Conservation (phyloP, 2,113 vertebrate genomes). For the Lophochroa leadbeateri region DNA sequence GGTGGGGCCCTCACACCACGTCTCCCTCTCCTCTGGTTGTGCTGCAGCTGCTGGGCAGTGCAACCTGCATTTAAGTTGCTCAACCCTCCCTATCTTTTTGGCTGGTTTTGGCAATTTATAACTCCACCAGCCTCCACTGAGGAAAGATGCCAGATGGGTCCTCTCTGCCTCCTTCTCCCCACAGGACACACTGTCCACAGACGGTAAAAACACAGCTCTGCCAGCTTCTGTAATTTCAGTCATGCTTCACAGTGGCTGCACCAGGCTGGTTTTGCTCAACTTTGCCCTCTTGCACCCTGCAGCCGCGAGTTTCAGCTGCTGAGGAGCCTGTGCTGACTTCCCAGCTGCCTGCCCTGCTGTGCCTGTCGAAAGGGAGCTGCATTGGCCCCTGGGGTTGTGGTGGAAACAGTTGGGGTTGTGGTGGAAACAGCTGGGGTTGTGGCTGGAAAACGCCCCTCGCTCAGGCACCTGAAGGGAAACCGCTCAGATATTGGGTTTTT, state of each 20-base stretch:
- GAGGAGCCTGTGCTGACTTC: background rate
- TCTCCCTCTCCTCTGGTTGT: background rate
- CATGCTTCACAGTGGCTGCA: background rate
- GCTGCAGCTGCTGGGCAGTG: background rate
- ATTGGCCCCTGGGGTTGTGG: background rate
- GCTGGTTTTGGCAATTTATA: background rate
- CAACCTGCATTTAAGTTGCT: background rate
- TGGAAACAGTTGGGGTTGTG: background rate
- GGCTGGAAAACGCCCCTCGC: conserved; percentile 28
- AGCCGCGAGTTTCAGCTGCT: background rate
- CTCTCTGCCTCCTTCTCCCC: background rate
- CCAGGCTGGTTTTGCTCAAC: background rate
- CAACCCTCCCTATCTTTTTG: background rate
- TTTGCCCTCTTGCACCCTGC: background rate
- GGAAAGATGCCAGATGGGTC: background rate
- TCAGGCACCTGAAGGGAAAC: conserved; percentile 9
- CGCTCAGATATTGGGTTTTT: background rate
- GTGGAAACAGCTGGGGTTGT: background rate
- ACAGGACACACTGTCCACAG: background rate
- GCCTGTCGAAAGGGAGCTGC: background rate
- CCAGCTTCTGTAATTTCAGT: background rate
- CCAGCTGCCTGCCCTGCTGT: background rate
- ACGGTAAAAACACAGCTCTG: fast-evolving
- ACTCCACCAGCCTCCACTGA: background rate
- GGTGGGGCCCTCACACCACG: fast-evolving